phyloP scores from a whole-genome alignment of 2,797 vertebrate species.

The Characodon lateralis region DNA sequence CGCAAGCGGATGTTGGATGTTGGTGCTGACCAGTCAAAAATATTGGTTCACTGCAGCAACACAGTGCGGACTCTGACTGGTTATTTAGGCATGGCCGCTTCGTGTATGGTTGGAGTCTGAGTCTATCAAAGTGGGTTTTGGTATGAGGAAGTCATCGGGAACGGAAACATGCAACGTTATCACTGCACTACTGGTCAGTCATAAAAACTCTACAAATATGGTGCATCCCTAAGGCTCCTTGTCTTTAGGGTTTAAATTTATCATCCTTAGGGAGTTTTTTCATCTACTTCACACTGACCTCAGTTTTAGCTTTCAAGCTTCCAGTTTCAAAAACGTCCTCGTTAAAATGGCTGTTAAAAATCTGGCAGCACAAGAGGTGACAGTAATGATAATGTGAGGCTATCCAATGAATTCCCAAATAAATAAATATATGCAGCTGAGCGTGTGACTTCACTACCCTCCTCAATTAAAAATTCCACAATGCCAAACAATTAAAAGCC shows the following conservation, averaged over 20 bases:
- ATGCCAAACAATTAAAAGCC: constrained; percentile 28
- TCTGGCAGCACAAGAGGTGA: background rate
- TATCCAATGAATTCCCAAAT: background rate
- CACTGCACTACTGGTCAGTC: background rate
- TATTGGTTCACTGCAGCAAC: background rate
- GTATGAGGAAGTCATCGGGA: background rate
- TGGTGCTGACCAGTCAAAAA: background rate
- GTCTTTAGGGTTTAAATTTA: background rate
- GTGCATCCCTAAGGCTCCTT: background rate
- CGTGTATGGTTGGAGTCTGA: background rate
- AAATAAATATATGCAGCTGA: constrained; percentile 1
- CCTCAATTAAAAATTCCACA: constrained; percentile 23
- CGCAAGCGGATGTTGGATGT: too few relatives aligned
- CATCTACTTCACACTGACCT: background rate
- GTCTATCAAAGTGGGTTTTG: background rate
- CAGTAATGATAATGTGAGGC: constrained; percentile 5
- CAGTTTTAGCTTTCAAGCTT: background rate
- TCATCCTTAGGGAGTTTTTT: background rate
- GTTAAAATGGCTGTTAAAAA: background rate
- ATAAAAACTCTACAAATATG: background rate
- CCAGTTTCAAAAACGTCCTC: background rate
- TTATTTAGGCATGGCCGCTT: background rate
- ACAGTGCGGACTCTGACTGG: background rate
- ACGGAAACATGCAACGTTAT: background rate
- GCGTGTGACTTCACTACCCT: constrained; percentile 6